Conservation (phyloP, 2,888 invertebrate genomes). For the Pycnomerus fuliginosus region DNA sequence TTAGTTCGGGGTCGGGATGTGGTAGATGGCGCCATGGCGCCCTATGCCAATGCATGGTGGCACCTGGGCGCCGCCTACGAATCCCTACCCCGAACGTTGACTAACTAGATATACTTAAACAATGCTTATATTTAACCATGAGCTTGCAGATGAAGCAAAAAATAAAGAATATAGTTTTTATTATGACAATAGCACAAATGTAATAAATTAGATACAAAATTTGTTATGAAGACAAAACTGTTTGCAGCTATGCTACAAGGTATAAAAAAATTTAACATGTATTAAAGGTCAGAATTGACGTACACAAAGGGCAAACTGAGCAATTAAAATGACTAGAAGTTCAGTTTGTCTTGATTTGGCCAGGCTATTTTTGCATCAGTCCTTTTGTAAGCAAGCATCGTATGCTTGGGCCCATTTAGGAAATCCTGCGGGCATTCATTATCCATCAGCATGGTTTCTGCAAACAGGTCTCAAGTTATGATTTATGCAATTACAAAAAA, state of each 20-base stretch:
- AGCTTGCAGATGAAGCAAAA: no score
- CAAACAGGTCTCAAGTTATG: constrained; percentile 45
- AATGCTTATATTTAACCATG: no score
- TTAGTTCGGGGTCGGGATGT: no score
- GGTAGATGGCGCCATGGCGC: no score
- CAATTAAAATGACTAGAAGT: constrained; percentile 40
- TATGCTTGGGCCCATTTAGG: constrained; percentile 76
- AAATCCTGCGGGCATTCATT: constrained; percentile 89
- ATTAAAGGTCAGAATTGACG: constrained; percentile 26
- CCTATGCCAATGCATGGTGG: no score
- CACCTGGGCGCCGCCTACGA: no score
- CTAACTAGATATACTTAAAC: no score
- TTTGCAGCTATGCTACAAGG: constrained; percentile 37
- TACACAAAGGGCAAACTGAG: no score
- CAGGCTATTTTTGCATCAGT: constrained; percentile 97
- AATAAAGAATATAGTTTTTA: no score
- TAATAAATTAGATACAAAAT: constrained; percentile 27
- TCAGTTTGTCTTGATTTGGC: constrained; percentile 65
- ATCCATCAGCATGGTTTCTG: constrained; percentile 87
- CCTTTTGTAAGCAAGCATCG: constrained; percentile 91
- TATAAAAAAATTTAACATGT: constrained; percentile 34
- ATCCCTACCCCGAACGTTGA: no score
- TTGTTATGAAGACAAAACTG: constrained; percentile 23
- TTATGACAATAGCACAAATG: no score
- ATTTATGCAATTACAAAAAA: no score